Evolutionary conservation across 1,140 invertebrate species (phyloP).

Genomic region (Planococcus citri): DNA sequence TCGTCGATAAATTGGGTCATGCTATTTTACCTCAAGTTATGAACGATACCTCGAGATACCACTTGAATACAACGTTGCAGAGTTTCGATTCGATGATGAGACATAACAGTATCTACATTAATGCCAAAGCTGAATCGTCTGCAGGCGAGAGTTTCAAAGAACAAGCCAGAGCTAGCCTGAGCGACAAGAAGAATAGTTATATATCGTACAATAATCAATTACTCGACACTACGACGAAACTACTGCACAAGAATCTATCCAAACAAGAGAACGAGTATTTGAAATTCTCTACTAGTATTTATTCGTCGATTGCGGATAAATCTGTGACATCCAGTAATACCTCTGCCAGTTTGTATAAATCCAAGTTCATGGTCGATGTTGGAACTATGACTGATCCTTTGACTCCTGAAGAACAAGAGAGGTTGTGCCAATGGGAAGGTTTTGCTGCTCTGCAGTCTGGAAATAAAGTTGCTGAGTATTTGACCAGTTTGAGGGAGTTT

Average conservation of each 20-base stretch:
- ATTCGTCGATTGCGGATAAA: background rate
- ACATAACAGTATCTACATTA: slow-evolving; percentile 10
- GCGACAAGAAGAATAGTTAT: background rate
- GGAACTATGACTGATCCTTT: slow-evolving; percentile 41
- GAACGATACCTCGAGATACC: slow-evolving; percentile 8
- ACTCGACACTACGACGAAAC: background rate
- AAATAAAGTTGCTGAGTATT: slow-evolving; percentile 32
- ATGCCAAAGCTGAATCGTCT: background rate
- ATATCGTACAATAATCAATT: background rate
- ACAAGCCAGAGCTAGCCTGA: background rate
- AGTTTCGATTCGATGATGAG: slow-evolving; percentile 12
- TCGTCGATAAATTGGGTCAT: slow-evolving; percentile 12
- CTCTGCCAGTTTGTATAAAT: slow-evolving; percentile 13
- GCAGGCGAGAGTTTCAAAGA: background rate
- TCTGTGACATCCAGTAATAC: background rate
- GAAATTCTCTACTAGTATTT: background rate
- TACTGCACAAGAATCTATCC: background rate
- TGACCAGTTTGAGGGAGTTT: slow-evolving; percentile 31
- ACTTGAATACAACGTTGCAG: slow-evolving; percentile 7
- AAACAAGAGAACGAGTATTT: slow-evolving; percentile 3
- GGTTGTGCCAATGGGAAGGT: slow-evolving; percentile 26
- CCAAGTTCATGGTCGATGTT: slow-evolving; percentile 37
- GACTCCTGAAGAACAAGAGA: slow-evolving; percentile 28
- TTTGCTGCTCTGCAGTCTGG: slow-evolving; percentile 28
- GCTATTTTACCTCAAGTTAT: slow-evolving; percentile 14